Conservation (phyloP, 2,113 vertebrate genomes). For the Oceanites oceanicus region DNA sequence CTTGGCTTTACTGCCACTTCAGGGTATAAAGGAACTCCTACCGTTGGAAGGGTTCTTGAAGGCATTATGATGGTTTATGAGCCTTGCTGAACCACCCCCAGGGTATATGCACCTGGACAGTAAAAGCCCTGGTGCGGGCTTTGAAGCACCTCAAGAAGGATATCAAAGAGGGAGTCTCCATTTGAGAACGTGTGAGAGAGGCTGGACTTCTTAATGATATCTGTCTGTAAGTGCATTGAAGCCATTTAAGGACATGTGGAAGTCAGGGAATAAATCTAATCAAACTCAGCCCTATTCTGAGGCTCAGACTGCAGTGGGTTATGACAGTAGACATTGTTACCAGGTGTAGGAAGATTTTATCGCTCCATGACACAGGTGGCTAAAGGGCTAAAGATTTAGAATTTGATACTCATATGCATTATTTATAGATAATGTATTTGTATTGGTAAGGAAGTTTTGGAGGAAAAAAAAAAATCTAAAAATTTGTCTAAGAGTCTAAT, state of each 20-base stretch:
- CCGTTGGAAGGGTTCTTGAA: not conserved
- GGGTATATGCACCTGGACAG: not conserved
- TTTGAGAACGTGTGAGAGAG: not conserved
- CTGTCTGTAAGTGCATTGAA: fast-evolving
- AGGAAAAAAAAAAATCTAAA: not conserved
- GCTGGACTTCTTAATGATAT: not conserved
- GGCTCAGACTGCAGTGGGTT: not conserved
- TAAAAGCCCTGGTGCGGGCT: not conserved
- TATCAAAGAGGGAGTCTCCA: not conserved
- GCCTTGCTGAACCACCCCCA: not conserved
- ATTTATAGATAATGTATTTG: not conserved
- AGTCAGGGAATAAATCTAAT: not conserved
- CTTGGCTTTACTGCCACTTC: not conserved
- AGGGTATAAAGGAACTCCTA: not conserved
- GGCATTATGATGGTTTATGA: not conserved
- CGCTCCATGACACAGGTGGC: not conserved
- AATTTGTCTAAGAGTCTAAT: not conserved
- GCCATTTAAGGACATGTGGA: not conserved
- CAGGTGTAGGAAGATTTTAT: not conserved
- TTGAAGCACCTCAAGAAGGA: not conserved
- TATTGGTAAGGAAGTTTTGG: not conserved
- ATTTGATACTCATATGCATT: not conserved
- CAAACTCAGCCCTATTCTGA: not conserved
- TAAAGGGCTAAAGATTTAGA: not conserved
- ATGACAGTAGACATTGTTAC: not conserved